Conservation (phyloP, 2,113 vertebrate genomes). For the Ondatra zibethicus region DNA sequence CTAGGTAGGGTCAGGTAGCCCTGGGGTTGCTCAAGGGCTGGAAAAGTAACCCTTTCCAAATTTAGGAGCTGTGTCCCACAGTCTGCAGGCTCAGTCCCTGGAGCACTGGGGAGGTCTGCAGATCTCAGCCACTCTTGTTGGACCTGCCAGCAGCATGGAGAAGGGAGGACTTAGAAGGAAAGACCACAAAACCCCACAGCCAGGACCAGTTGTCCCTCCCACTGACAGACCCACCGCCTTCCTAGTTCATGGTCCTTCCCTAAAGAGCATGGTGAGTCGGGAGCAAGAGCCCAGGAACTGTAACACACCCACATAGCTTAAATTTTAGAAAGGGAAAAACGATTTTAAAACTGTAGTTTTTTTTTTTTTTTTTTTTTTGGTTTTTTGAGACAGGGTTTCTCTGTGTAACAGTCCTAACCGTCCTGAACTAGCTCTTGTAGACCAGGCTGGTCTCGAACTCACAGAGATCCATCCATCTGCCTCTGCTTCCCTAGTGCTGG, state of each 20-base stretch:
- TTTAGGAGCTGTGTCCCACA: neutral
- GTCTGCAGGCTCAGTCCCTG: neutral
- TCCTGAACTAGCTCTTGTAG: too few species aligned
- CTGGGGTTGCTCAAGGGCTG: neutral
- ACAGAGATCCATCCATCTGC: too few species aligned
- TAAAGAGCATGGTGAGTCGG: neutral
- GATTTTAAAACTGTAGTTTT: slow-evolving; percentile 38
- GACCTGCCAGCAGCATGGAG: neutral
- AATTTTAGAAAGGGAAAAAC: slow-evolving; percentile 34
- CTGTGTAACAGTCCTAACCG: too few species aligned
- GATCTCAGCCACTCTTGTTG: neutral
- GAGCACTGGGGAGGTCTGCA: neutral
- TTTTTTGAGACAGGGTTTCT: too few species aligned
- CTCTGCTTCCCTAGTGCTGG: too few species aligned
- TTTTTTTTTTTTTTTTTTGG: too few species aligned
- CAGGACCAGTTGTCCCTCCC: accelerated
- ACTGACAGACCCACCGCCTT: neutral
- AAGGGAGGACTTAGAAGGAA: neutral
- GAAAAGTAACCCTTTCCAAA: neutral
- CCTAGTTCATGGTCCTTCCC: neutral
- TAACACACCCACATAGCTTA: slow-evolving; percentile 4
- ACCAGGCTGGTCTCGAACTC: too few species aligned
- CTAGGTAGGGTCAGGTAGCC: neutral
- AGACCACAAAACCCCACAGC: neutral
- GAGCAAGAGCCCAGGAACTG: neutral